Evolutionary conservation across 1,140 invertebrate genomes (phyloP), one percentile per base, ranked within the genome.

Genomic region (Drosophila tani): DNA sequence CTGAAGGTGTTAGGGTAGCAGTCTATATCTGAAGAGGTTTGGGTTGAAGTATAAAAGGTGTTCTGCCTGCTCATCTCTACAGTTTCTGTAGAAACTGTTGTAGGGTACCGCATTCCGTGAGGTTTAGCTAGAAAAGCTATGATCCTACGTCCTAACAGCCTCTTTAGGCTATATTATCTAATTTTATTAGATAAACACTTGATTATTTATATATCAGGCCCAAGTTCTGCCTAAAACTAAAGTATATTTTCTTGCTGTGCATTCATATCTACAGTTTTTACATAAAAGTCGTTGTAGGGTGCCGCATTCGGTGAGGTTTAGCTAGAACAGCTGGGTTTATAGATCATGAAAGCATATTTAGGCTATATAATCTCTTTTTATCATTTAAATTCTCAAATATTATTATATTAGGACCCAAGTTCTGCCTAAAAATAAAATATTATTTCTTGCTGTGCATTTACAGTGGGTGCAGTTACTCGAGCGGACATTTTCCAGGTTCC

Each of bases 401-500:
- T 35, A 2, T 3, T 11, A 11, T 32, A 9, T 32, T 32, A 32
- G 29, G 3, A 3, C 9, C 32, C 32, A 12, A 38, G 35, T 35
- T 14, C 35, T 38, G 1, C 21, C 21, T 19, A 1, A 7, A 19
- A 19, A 5, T n/a, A 0, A 0, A n/a, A 9, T 0, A 12, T 12
- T 2, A 12, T 60, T 67, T 68, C 24, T 65, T 17, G 6, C 60
- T 19, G 66, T 69, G 59, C 38, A 56, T 1, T 32, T 35, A 19
- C 38, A 29, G 27, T 47, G 50, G 64, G 29, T 67, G 55, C 68
- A 71, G 59, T 71, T 78, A 78, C 58, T 75, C 73, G 73, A 75
- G 58, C 69, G 70, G 64, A 69, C 66, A 71, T 29, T 58, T 71
- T 69, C 43, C 51, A 29, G 47, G 75, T 79, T 79, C 76, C 76